A percentile compares a stretch with the other conserved stretches of the same genome.
phyloP scores from a whole-genome alignment of 2,888 invertebrate species.

The Sycophila texana region DNA sequence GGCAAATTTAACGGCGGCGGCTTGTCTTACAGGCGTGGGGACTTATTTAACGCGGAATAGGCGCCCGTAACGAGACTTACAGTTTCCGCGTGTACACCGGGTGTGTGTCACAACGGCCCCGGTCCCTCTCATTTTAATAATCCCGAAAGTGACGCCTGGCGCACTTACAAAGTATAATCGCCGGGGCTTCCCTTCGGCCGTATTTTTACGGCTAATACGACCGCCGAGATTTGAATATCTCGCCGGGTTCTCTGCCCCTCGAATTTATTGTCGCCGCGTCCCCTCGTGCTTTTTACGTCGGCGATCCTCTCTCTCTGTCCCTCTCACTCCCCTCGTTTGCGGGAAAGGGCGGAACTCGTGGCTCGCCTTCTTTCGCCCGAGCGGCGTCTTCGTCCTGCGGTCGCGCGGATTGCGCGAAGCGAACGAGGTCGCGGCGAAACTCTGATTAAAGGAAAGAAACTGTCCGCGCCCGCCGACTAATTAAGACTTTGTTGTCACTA shows the following conservation, averaged over 20 bases:
- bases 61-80: constrained; percentile 33
- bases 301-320: too few species aligned
- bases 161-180: constrained; percentile 43
- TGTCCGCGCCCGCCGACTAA: constrained; percentile 31
- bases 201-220: constrained; percentile 33
- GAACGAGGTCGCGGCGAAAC: constrained; percentile 42
- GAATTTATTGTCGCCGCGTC: constrained; percentile 16
- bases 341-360: too few species aligned
- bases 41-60: constrained; percentile 15
- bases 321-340: too few species aligned
- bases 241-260: not conserved
- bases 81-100: constrained; percentile 32
- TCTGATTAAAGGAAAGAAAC: constrained; percentile 53
- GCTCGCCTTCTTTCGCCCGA: not conserved
- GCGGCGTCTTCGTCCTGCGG: not conserved
- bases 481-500: constrained; percentile 33
- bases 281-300: constrained; percentile 9
- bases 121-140: constrained; percentile 34
- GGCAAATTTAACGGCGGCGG: constrained; percentile 37
- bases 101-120: constrained; percentile 10
- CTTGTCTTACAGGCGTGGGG: not conserved
- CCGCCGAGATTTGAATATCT: constrained; percentile 39
- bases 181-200: not conserved
- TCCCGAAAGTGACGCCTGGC: constrained; percentile 21
- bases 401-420: constrained; percentile 14